phyloP scores from a whole-genome alignment of 2,888 invertebrate genomes.

The Branchellion lobata region DNA sequence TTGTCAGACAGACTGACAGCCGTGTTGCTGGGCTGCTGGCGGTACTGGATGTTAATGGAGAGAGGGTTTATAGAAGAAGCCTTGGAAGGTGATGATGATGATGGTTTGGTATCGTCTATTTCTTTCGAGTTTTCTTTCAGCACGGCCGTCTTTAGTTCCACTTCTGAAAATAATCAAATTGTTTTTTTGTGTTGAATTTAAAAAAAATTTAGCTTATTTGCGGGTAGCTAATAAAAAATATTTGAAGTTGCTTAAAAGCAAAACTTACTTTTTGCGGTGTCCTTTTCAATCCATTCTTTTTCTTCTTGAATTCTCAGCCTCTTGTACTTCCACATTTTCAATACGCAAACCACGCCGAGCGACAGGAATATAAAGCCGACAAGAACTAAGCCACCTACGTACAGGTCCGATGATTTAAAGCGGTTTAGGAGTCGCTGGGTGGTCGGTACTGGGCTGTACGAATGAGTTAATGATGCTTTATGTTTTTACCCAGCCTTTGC shows the following conservation, averaged over 20 bases:
- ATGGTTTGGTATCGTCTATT: not conserved
- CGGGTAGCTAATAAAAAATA: too few species aligned
- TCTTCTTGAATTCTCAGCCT: not conserved
- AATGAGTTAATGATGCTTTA: not conserved
- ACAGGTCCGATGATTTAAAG: slow-evolving; percentile 4
- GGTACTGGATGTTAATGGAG: not conserved
- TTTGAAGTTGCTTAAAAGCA: not conserved
- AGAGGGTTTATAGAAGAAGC: not conserved
- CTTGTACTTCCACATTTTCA: slow-evolving; percentile 12
- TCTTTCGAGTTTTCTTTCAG: not conserved
- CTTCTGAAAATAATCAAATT: too few species aligned
- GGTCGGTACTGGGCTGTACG: not conserved
- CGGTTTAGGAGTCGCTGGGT: slow-evolving; percentile 7
- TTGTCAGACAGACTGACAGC: not conserved
- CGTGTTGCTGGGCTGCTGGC: not conserved
- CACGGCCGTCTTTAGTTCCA: not conserved
- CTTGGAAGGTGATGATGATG: not conserved
- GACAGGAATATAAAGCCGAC: not conserved
- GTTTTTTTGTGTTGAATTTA: too few species aligned
- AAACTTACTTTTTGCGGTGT: not conserved
- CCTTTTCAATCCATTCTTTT: slow-evolving; percentile 11
- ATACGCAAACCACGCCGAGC: not conserved
- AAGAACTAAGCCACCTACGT: not conserved
- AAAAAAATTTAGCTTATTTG: not conserved
- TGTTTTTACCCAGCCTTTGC: too few species aligned